Base-by-base conservation (phyloP, 1,140 invertebrate genomes). In the Drosophila prosaltans region DNA sequence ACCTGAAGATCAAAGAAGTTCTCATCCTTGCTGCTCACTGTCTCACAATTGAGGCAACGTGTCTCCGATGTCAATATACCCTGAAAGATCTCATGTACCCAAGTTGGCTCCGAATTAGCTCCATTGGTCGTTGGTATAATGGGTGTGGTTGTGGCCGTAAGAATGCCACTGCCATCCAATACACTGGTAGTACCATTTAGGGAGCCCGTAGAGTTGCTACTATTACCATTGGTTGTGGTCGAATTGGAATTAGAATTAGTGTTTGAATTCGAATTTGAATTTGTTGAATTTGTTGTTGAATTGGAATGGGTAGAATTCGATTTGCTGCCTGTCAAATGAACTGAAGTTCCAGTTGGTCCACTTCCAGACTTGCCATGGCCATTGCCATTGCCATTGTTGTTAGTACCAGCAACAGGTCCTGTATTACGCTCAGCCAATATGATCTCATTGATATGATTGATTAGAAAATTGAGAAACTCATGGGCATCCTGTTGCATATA, bases 401-500 rank as follows among this genome's bases (percentile, higher is more conserved):
- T 92, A 92, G 59, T 89, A 82, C 40, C 93, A 82, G 40, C 93
- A 93, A 69, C 94, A 1, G 92, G 74, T 94, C 93, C 95, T 80
- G 96, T 95, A 93, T 96, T 96, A 82, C 96, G 95, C 93, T 98
- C 97, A 72, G 97, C 96, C 92, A 98, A 93, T 81, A 99, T 97
- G 76, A 97, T 97, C 94, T 98, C 97, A 93, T 97, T 98, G 90
- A 98, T 98, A 92, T 97, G 97, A 93, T 99, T 99, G 59, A 99
- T 97, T 57, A 99, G 94, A 93, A 99, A 99, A 93, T 99, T 99
- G 57, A 99, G 94, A 94, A 99, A 99, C 93, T 99, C 99, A 93
- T 99, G 99, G 55, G 99, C 99, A 96, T 99, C 99, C 94, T 99
- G 99, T 93, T 99, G 98, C 96, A 99, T 98, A 92, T 99, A 99